Base-by-base conservation (phyloP, 2,888 invertebrate species). In the Syritta pipiens region DNA sequence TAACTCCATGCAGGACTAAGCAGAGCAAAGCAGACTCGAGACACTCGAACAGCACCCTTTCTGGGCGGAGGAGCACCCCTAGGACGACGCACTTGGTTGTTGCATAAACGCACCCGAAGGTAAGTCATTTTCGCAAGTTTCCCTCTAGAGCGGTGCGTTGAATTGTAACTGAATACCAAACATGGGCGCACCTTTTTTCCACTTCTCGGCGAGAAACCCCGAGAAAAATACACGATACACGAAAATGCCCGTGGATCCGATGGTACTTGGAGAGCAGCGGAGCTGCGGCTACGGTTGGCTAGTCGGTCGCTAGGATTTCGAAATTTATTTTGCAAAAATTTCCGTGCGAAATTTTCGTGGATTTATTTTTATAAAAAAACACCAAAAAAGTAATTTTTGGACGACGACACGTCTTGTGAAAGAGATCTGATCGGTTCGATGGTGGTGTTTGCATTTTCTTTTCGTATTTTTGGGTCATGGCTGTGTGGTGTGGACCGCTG, bases 131-230 rank as follows among this genome's bases (percentile, higher is more conserved):
- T 79, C 26, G 74, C 74, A 74, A 74, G 35, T 55, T 35, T 32
- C 59, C 24, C 32, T 17, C 22, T 22, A 26, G 37, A 55, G 30
- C 30, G 22, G 30, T 51, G 22, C 24, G 46, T 28, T 71, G 71
- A 59, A 77, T 71, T 75, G 37, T 37, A 37, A 69, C 62, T 75
- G 55, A 69, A 46, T 65, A 44, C 30, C 60, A 67, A 53, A 65
- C 60, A 49, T 48, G 74, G 74, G 79, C 79, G 79, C 79, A 79
- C 79, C 79, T 79, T 74, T 72, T 79, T 74, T 72, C 51, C 57
- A 67, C 57, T 37, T 53, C 20, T 19, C 28, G 22, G 22, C 44
- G 71, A 71, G 63, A 65, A 71, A 46, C 49, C 37, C 35, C 35
- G 12, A 51, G 44, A 57, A 63, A 69, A 63, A 63, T 55, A 49